Base-by-base conservation (phyloP, 1,140 invertebrate species). In the Charaxes varanes region DNA sequence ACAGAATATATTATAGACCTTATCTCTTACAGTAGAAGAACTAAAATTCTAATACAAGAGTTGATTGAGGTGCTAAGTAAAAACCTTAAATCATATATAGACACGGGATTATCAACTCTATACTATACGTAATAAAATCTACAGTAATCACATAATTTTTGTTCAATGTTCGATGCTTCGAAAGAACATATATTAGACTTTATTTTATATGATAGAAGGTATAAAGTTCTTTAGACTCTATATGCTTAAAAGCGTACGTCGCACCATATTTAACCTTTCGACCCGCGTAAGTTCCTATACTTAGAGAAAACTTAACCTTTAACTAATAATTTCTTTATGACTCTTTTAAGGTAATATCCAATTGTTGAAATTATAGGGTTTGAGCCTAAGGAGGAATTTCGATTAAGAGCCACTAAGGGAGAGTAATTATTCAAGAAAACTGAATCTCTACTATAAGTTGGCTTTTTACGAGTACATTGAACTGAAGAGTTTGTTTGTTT, bases 191-290 rank as follows among this genome's bases (percentile, higher is more conserved):
- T 15, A 8, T 4, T 14, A 22, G 6, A 6, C 18, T 11, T 8
- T 31, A 40, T n/a, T 22, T 6, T 31, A 2, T 31, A 1, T 2
- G 3, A 14, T 2, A 6, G 21, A 40, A 30, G 12, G 18, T 40
- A 7, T 40, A 31, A 30, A 40, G 16, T n/a, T n/a, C n/a, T 30
- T 14, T 5, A 10, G 5, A 11, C 4, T 12, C 8, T 0, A 17
- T 2, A 17, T 0, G n/a, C 28, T 8, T 18, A n/a, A n/a, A n/a
- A n/a, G n/a, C n/a, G 7, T 31, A 10, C 18, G 14, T 14, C 12
- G 11, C 28, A 17, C 28, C 28, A 31, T 17, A 8, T 17, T 17
- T 31, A 31, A 31, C 28, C 28, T 14, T 31, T 31, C 11, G 15
- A 31, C 28, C 28, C 6, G 7, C 4, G 14, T 18, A 18, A 17